Conservation (phyloP, 2,888 invertebrate genomes). For the Netelia inedita region DNA sequence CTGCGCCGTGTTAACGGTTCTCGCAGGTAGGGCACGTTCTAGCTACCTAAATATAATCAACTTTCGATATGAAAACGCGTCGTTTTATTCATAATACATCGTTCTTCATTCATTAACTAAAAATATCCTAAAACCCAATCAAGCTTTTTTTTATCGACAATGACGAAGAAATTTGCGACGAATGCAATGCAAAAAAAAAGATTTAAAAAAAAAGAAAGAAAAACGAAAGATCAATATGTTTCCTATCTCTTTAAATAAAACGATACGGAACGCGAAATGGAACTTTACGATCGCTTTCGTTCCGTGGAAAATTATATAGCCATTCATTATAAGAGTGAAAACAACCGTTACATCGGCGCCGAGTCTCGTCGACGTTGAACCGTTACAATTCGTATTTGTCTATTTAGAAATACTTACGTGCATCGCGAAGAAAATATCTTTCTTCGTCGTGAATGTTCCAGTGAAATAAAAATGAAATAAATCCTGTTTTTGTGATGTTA, state of each 20-base stretch:
- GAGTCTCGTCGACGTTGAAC: constrained; percentile 32
- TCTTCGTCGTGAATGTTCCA: neutral
- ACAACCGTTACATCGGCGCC: constrained; percentile 57
- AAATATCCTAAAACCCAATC: no score
- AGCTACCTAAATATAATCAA: constrained; percentile 13
- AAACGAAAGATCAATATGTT: neutral
- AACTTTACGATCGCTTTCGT: constrained; percentile 39
- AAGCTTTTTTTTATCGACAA: no score
- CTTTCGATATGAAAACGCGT: neutral
- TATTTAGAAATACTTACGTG: neutral
- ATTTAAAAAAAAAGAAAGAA: neutral
- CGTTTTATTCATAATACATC: no score
- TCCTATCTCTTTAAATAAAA: constrained; percentile 6
- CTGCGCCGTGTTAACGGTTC: constrained; percentile 70
- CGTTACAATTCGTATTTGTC: constrained; percentile 15
- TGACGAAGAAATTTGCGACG: neutral
- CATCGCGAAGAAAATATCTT: neutral
- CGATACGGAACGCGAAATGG: constrained; percentile 3
- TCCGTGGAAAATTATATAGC: constrained; percentile 48
- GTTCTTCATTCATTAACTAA: no score
- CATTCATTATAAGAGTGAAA: constrained; percentile 59
- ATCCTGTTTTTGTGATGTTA: neutral
- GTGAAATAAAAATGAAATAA: neutral
- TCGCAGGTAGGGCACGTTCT: constrained; percentile 68
- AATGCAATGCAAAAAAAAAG: neutral